Evolutionary conservation across 2,113 vertebrate species (phyloP), one percentile per base, ranked within the genome.

Genomic region (Anoplopoma fimbria): DNA sequence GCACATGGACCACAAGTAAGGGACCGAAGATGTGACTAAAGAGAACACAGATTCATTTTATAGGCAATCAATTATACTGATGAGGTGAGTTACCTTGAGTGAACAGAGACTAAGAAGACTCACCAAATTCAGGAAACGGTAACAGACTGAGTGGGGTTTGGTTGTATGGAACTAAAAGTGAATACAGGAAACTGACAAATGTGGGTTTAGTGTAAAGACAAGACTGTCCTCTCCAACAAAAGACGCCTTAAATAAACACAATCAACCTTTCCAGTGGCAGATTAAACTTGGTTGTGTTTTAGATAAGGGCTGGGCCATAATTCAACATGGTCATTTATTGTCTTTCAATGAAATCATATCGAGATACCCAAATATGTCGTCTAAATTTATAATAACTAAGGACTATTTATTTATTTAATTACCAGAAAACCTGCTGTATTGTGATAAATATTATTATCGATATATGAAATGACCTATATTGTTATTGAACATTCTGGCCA

Each of bases 1-100:
- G 70, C 81, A 53, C 74, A 31, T 14, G 53, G 36, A 40, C 85
- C 87, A 85, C 88, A 89, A 90, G 70, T 83, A 61, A 85, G 67
- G 87, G 61, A 42, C 29, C 27, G 23, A 71, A 31, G 9, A 81
- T 70, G 71, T 87, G 87, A 87, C 74, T 89, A 86, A 79, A 86
- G 81, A 45, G 47, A 45, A 45, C 9, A 38, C 42, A 38, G 70
- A 83, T 69, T 89, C 51, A 68, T 45, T 57, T 64, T 60, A 60
- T 9, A 47, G 63, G 70, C 79, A 79, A 82, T 75, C 55, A 47
- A 86, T 83, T 31, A 81, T 73, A 45, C 63, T 42, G 55, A 10
- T 78, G 87, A 76, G 60, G 65, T 77, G 75, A 88, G 75, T 13
- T 42, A 75, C 70, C 53, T 87, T 62, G 61, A 84, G 57, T 53